A percentile compares a stretch with the other conserved stretches of the same genome.
These are phyloP conservation scores for Pycnomerus fuliginosus DNA, from an alignment of 2,888 invertebrate genomes.

Conservation along the genomic window DNA sequence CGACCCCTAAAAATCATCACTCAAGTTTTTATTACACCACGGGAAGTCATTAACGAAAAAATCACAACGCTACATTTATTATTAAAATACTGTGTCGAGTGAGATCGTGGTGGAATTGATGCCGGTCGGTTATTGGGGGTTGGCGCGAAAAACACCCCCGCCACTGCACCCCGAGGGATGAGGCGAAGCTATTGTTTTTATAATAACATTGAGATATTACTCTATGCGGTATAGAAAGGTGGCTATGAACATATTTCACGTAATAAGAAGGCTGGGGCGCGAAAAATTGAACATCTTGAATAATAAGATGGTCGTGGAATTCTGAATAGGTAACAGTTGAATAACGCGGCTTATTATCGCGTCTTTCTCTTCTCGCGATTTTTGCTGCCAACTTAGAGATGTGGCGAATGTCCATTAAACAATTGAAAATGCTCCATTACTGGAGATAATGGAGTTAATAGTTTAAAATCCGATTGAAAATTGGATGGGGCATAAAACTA, in stretches of 20 bases:
- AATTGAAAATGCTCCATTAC: slow-evolving; percentile 41
- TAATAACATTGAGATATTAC: slow-evolving; percentile 53
- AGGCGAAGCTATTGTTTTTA: slow-evolving; percentile 48
- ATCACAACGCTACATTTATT: neutral
- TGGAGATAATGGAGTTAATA: slow-evolving; percentile 46
- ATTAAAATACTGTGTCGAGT: neutral
- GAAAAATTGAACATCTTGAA: slow-evolving; percentile 48
- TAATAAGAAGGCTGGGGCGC: slow-evolving; percentile 42
- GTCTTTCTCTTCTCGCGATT: too few species aligned
- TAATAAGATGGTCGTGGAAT: slow-evolving; percentile 45
- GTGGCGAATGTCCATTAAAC: slow-evolving; percentile 45
- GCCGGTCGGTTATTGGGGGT: too few species aligned
- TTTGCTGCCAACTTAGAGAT: slow-evolving; percentile 11
- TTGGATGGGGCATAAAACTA: slow-evolving; percentile 43
- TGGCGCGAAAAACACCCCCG: too few species aligned
- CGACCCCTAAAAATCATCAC: slow-evolving; percentile 7
- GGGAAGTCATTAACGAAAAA: slow-evolving; percentile 1
- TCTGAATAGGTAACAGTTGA: slow-evolving; percentile 30
- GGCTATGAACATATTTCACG: slow-evolving; percentile 51
- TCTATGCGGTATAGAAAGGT: slow-evolving; percentile 51
- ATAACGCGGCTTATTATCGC: slow-evolving; percentile 36
- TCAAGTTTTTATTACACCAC: neutral
- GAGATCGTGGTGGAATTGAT: too few species aligned
- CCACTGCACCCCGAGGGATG: slow-evolving; percentile 36
- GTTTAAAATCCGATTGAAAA: slow-evolving; percentile 49